A percentile compares a stretch with the other conserved stretches of the same genome.
Evolutionary conservation across 2,888 invertebrate genomes (phyloP).

Genomic region (Drosophila antonietae): DNA sequence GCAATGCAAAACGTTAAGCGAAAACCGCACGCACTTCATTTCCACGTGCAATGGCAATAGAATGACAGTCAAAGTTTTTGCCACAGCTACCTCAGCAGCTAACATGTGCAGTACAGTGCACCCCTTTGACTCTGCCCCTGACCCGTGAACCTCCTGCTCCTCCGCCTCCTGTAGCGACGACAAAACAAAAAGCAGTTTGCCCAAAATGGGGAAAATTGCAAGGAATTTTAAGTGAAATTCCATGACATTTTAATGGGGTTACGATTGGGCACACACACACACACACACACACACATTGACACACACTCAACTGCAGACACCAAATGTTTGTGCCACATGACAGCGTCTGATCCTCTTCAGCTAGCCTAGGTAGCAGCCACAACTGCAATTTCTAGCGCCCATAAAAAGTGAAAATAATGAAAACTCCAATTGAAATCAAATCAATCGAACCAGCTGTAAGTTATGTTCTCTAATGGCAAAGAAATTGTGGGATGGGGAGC

Average conservation of each 20-base stretch:
- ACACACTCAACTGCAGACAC: constrained; percentile 51
- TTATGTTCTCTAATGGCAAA: not conserved
- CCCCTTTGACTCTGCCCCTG: not conserved
- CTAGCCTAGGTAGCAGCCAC: not conserved
- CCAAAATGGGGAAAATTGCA: constrained; percentile 61
- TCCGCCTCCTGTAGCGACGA: constrained; percentile 13
- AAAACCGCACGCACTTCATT: constrained; percentile 66
- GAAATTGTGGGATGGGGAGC: not conserved
- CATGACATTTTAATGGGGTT: constrained; percentile 78
- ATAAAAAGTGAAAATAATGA: not conserved
- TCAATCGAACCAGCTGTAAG: not conserved
- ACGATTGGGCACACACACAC: constrained; percentile 38
- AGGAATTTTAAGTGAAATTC: constrained; percentile 76
- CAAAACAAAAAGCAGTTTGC: constrained; percentile 62
- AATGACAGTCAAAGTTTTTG: constrained; percentile 72
- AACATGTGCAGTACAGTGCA: constrained; percentile 12
- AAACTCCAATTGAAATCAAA: constrained; percentile 1
- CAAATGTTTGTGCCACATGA: constrained; percentile 20
- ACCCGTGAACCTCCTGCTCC: no score
- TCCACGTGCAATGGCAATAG: constrained; percentile 71
- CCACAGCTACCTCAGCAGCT: constrained; percentile 37
- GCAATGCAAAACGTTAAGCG: constrained; percentile 49
- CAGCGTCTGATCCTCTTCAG: constrained; percentile 15
- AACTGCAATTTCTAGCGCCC: not conserved
- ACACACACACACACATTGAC: constrained; percentile 5